phyloP scores from a whole-genome alignment of 2,113 vertebrate genomes.

The Oncorhynchus mykiss region DNA sequence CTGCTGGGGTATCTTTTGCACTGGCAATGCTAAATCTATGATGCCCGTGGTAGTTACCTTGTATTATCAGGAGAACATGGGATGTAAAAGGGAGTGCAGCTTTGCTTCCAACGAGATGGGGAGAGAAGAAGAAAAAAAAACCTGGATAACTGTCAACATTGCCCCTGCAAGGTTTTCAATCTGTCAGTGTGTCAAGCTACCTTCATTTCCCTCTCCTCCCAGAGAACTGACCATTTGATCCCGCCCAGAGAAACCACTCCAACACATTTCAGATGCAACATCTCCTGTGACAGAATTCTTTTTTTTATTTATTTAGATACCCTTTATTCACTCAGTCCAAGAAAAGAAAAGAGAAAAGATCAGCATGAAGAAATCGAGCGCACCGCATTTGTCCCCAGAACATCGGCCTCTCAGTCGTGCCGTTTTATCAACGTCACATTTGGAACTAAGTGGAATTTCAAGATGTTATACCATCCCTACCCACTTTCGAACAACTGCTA shows the following conservation, averaged over 20 bases:
- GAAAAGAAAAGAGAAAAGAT: background rate
- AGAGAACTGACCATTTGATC: conserved; percentile 51
- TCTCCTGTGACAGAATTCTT: background rate
- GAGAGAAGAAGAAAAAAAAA: conserved; percentile 4
- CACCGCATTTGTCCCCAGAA: background rate
- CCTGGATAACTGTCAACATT: conserved; percentile 36
- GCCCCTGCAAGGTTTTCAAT: conserved; percentile 45
- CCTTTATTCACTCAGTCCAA: conserved; percentile 1
- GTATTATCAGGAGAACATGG: background rate
- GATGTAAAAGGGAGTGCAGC: background rate
- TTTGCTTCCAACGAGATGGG: background rate
- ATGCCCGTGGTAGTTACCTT: too few relatives aligned
- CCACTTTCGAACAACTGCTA: conserved; percentile 5
- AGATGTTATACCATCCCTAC: background rate
- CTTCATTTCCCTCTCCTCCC: conserved; percentile 40
- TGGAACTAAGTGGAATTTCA: background rate
- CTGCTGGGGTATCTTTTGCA: background rate
- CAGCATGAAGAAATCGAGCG: background rate
- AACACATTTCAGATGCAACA: conserved; percentile 28
- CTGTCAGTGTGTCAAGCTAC: conserved; percentile 52
- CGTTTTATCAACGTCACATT: conserved; percentile 12
- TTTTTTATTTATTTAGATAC: background rate
- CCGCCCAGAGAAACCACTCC: conserved; percentile 6
- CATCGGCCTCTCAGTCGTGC: background rate
- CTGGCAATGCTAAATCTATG: background rate